Base-by-base conservation (phyloP, 2,888 invertebrate genomes). In the Leucoptera coffeella region DNA sequence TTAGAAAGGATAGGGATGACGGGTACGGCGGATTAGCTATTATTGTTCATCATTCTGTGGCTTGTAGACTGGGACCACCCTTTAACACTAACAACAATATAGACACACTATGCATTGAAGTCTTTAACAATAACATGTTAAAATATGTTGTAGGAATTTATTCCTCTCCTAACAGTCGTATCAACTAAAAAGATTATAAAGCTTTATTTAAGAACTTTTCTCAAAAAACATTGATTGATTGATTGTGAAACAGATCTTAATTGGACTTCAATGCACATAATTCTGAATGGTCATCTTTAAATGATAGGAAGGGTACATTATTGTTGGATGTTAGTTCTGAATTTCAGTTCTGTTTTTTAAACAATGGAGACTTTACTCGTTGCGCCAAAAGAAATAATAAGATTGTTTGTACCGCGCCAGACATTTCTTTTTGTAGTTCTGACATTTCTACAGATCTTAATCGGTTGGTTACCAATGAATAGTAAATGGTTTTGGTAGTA, bases 261-360 rank as follows among this genome's bases (percentile, higher is more conserved):
- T n/a, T n/a, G n/a, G 34, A 35, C 19, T 30, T 34, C 17, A 36
- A 33, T 15, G 30, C 19, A 2, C 31, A 34, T 17, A 31, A 34
- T 11, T 21, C 26, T n/a, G 30, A 29, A 14, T 33, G 34, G 34
- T 32, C 34, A 1, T 24, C 11, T 22, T 30, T 29, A 25, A 23
- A 7, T 6, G 35, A 37, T 15, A 19, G 11, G n/a, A 30, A 32
- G 22, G 37, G 34, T 20, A 22, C 4, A 15, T 30, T 31, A 23
- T 8, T 37, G n/a, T 15, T 23, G 6, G 33, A 35, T 22, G 10
- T 27, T 8, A 14, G 26, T 7, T 6, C 31, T 9, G 32, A 36
- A 3, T 26, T 26, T 28, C 12, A 15, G 8, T 35, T 22, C 25
- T 20, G 29, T 7, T 23, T 27, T n/a, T 9, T 36, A 6, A 36